Conservation (phyloP, 2,797 vertebrate species). For the Leptatherina wallacei region DNA sequence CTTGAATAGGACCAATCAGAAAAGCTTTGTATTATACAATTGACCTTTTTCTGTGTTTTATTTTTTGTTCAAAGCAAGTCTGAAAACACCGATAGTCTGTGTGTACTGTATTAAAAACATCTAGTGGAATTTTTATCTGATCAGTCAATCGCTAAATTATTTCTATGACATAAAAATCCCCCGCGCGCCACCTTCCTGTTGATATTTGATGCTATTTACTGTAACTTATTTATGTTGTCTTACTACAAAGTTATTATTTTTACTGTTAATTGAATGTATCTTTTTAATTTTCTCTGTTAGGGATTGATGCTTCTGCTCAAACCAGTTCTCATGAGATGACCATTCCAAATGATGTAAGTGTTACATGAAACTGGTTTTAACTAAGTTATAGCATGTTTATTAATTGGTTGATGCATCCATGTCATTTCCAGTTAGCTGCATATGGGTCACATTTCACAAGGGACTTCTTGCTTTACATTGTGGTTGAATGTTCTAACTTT, state of each 20-base stretch:
- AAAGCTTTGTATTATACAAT: too few species aligned
- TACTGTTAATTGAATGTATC: slow-evolving; percentile 10
- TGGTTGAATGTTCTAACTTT: background rate
- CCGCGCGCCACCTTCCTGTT: too few species aligned
- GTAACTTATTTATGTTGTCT: background rate
- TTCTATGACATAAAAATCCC: background rate
- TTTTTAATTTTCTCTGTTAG: slow-evolving; percentile 74
- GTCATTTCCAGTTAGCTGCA: background rate
- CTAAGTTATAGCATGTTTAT: background rate
- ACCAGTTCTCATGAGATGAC: slow-evolving; percentile 99
- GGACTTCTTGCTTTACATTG: background rate
- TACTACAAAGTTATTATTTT: background rate
- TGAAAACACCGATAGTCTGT: background rate
- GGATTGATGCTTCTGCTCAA: slow-evolving; percentile 96
- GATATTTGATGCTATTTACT: fast-evolving
- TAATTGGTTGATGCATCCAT: background rate
- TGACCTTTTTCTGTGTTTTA: too few species aligned
- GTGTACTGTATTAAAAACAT: background rate
- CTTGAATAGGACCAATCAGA: background rate
- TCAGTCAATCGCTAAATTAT: background rate
- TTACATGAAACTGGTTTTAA: slow-evolving; percentile 1
- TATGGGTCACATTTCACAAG: background rate
- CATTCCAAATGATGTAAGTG: slow-evolving; percentile 99
- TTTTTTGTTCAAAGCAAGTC: too few species aligned
- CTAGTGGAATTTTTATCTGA: too few species aligned